Percentiles rank a stretch among this genome's conserved stretches.
Conservation (phyloP, 2,888 invertebrate species). For the Tuberolachnus salignus region DNA sequence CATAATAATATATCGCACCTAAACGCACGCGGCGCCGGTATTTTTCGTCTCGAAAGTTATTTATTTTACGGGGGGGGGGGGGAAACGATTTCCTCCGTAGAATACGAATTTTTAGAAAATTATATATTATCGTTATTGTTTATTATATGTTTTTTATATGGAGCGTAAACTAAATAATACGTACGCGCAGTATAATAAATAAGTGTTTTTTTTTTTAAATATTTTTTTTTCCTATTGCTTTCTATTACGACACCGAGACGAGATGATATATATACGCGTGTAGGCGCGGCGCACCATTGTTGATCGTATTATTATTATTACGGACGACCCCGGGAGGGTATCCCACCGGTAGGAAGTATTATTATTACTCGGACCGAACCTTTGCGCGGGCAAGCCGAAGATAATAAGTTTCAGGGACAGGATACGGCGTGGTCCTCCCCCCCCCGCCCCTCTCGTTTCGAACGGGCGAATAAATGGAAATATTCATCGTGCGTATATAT, state of each 20-base stretch:
- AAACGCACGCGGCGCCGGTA: neutral
- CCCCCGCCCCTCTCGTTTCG: too few relatives aligned
- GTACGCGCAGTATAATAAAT: too few relatives aligned
- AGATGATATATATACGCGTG: too few relatives aligned
- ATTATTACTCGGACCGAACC: slow-evolving; percentile 6
- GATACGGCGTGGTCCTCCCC: neutral
- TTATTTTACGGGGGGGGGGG: too few relatives aligned
- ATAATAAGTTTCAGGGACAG: slow-evolving; percentile 36
- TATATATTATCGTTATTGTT: too few relatives aligned
- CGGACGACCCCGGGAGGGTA: neutral
- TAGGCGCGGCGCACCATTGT: neutral
- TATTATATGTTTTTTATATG: too few relatives aligned
- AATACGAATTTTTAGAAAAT: too few relatives aligned
- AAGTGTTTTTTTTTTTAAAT: neutral
- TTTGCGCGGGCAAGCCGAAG: neutral
- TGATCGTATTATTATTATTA: slow-evolving; percentile 9
- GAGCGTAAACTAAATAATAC: too few relatives aligned
- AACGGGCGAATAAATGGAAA: neutral
- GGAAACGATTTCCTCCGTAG: too few relatives aligned
- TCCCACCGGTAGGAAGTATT: neutral
- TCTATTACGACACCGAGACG: too few relatives aligned
- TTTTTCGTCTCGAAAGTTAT: too few relatives aligned
- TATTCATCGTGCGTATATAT: slow-evolving; percentile 7
- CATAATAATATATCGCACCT: neutral
- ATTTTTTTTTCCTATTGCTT: too few relatives aligned